A percentile compares a stretch with the other conserved stretches of the same genome.
Conservation (phyloP, 2,888 invertebrate species). For the Plagodis dolabraria region DNA sequence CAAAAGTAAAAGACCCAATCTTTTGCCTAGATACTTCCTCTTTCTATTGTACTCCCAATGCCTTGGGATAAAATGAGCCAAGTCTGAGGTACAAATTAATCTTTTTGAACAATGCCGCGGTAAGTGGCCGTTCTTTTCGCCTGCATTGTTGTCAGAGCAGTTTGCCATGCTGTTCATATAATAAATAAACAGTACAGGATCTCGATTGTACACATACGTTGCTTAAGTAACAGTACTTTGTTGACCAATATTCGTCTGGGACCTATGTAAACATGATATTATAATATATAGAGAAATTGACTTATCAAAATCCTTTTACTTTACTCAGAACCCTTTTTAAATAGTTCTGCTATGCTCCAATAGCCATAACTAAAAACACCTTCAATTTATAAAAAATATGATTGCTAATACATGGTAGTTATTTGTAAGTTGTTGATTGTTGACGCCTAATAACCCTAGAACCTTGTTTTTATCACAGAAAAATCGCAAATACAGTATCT, state of each 20-base stretch:
- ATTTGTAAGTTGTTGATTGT: too few species aligned
- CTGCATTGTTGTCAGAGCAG: slow-evolving; percentile 42
- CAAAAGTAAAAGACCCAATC: background rate
- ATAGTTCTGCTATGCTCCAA: background rate
- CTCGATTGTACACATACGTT: too few species aligned
- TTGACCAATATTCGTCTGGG: too few species aligned
- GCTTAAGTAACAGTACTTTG: too few species aligned
- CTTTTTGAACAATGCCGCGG: slow-evolving; percentile 61
- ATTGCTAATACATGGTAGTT: too few species aligned
- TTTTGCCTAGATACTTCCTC: slow-evolving; percentile 2
- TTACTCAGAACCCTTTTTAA: background rate
- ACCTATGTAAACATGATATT: background rate
- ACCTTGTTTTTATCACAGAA: too few species aligned
- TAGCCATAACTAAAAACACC: background rate
- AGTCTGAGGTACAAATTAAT: slow-evolving; percentile 67
- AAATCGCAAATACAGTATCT: too few species aligned
- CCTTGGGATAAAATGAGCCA: slow-evolving; percentile 30
- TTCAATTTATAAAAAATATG: too few species aligned
- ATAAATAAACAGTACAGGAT: background rate
- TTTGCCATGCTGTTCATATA: slow-evolving; percentile 5
- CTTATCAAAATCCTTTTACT: too few species aligned
- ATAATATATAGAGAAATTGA: too few species aligned
- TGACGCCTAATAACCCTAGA: too few species aligned
- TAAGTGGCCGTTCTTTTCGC: slow-evolving; percentile 58
- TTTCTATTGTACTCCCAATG: slow-evolving; percentile 4